Conservation (phyloP, 2,797 vertebrate genomes). For the Natrix natrix region DNA sequence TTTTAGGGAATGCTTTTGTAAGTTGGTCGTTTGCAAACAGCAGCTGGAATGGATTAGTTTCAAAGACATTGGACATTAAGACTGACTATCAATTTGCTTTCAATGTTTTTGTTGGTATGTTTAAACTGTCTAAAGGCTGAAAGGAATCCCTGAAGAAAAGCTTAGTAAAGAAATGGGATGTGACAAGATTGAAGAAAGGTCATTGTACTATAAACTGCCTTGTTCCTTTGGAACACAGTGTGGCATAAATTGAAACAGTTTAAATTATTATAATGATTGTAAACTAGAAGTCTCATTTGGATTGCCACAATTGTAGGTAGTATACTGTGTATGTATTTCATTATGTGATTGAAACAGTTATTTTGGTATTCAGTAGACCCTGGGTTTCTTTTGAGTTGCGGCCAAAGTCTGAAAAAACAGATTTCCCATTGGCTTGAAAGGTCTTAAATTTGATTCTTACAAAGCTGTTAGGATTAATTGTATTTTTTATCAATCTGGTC, state of each 20-base stretch:
- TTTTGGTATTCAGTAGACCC: not conserved
- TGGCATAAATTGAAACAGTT: not conserved
- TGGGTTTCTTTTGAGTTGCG: not conserved
- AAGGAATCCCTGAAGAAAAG: not conserved
- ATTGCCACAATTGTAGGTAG: constrained; percentile 10
- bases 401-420: not conserved
- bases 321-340: not conserved
- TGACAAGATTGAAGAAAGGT: not conserved
- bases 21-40: not conserved
- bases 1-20: not conserved
- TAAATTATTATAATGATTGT: not conserved
- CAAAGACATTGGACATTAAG: not conserved
- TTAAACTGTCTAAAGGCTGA: not conserved
- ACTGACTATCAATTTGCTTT: not conserved
- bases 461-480: not conserved
- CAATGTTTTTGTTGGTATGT: not conserved
- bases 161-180: not conserved
- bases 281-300: constrained; percentile 12
- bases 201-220: not conserved
- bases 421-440: not conserved
- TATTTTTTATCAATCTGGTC: not conserved
- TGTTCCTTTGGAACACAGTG: not conserved
- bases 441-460: not conserved
- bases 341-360: not conserved
- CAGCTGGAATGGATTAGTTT: not conserved